phyloP scores from a whole-genome alignment of 1,140 invertebrate species.

The Platorchestia sp. region DNA sequence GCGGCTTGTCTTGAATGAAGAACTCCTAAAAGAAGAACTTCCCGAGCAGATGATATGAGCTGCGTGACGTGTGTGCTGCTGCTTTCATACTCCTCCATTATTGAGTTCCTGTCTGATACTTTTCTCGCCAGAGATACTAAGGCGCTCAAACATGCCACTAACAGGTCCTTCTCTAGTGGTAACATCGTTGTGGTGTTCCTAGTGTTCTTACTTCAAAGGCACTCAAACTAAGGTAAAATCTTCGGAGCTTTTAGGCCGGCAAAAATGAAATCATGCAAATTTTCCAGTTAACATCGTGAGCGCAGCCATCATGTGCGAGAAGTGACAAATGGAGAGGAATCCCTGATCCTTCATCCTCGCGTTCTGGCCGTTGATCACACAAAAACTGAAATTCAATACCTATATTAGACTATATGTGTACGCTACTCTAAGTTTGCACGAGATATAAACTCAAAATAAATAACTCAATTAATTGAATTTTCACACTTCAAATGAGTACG shows the following conservation, averaged over 20 bases:
- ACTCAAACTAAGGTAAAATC: background rate
- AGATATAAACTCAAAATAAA: no score
- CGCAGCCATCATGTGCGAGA: background rate
- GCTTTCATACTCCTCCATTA: background rate
- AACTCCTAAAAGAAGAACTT: background rate
- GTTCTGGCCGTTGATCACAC: background rate
- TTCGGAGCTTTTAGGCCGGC: background rate
- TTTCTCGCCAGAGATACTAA: background rate
- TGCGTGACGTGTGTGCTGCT: background rate
- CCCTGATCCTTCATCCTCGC: background rate
- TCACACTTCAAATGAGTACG: no score
- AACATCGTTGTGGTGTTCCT: background rate
- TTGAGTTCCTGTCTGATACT: background rate
- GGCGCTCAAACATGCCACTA: background rate
- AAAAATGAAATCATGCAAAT: background rate
- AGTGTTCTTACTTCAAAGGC: no score
- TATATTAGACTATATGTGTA: no score
- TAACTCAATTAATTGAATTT: no score
- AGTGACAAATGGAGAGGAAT: background rate
- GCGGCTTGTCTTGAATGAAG: no score
- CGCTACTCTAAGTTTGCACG: no score
- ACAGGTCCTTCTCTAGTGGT: background rate
- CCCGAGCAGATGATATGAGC: background rate
- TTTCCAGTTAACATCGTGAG: background rate
- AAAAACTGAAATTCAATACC: no score